These are phyloP conservation scores for Rachycentron canadum DNA, from an alignment of 2,797 vertebrate genomes.

Conservation along the genomic window DNA sequence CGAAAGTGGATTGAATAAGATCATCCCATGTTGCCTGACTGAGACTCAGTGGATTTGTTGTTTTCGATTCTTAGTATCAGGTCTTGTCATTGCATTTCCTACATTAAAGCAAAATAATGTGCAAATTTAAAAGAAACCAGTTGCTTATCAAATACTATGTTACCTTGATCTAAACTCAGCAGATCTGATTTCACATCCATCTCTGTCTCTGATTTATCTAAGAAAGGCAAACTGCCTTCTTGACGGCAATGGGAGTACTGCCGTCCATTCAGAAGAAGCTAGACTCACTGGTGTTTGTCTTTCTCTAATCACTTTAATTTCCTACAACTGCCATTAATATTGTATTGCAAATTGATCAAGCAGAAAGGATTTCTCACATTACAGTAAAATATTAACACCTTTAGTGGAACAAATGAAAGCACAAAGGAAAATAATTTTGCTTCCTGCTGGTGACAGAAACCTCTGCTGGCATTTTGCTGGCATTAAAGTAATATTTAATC, in stretches of 20 bases:
- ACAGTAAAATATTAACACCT: conserved; percentile 53
- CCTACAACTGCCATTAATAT: conserved; percentile 30
- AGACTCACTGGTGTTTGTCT: conserved; percentile 13
- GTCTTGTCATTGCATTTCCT: neutral
- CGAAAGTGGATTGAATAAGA: neutral
- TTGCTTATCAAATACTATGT: neutral
- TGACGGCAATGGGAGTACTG: neutral
- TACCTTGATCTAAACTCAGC: neutral
- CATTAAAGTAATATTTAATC: conserved; percentile 60
- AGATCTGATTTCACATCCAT: conserved; percentile 4
- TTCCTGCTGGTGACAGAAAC: conserved; percentile 39
- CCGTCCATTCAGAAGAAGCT: conserved; percentile 5
- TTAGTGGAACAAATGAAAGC: conserved; percentile 46
- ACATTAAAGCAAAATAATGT: neutral
- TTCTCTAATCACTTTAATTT: conserved; percentile 49
- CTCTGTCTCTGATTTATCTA: conserved; percentile 18
- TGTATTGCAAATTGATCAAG: conserved; percentile 35
- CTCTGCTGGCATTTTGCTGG: conserved; percentile 9
- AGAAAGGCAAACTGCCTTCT: conserved; percentile 14
- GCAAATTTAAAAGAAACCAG: neutral
- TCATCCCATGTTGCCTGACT: neutral
- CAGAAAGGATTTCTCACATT: conserved; percentile 41
- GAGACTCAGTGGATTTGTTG: neutral
- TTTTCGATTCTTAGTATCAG: neutral
- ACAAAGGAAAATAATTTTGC: conserved; percentile 37